Evolutionary conservation across 2,797 vertebrate genomes (phyloP), one percentile per base, ranked within the genome.

Genomic region (Periparus ater): DNA sequence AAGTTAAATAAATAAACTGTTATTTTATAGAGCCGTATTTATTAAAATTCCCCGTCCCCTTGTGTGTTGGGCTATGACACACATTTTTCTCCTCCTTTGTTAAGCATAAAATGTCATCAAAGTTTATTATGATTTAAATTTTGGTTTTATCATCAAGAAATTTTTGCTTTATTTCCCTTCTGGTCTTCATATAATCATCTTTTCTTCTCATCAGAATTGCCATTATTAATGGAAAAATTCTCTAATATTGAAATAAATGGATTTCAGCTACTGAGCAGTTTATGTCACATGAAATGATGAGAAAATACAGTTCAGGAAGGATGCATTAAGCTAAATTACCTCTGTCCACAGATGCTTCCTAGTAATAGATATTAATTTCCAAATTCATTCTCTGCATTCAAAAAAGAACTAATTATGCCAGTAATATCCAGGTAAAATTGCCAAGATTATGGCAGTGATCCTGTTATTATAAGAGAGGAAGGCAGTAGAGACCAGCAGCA

Each of bases 371-470:
- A 80, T 21, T 88, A 32, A 84, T 82, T 75, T 79, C 61, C 74
- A 91, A 67, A 82, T 81, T 76, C 38, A 89, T 91, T 76, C 40
- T 77, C 26, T 89, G n/a, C 47, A 34, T 74, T 88, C 74, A 90
- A 85, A 85, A 45, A 71, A 91, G 72, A 92, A 60, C 26, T 92
- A 84, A 95, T 94, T 91, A 91, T 73, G 36, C 62, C 63, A 36
- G 48, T 82, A 81, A 48, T 73, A 87, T 68, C 62, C 62, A 80
- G 63, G 68, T 91, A 82, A 92, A 87, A 66, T 68, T 79, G 71
- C 71, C 7, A 44, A 76, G 70, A 88, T 94, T 73, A 72, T 47
- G 65, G 48, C 55, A 84, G 58, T 73, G 73, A 70, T 73, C 44
- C 34, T 47, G 47, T n/a, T 60, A 7, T 47, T 87, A 53, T 57